Evolutionary conservation across 37 sponge, comb jelly and placozoan species (phyloP), one percentile per base, ranked within the genome.

Genomic region (Ianthella basta): DNA sequence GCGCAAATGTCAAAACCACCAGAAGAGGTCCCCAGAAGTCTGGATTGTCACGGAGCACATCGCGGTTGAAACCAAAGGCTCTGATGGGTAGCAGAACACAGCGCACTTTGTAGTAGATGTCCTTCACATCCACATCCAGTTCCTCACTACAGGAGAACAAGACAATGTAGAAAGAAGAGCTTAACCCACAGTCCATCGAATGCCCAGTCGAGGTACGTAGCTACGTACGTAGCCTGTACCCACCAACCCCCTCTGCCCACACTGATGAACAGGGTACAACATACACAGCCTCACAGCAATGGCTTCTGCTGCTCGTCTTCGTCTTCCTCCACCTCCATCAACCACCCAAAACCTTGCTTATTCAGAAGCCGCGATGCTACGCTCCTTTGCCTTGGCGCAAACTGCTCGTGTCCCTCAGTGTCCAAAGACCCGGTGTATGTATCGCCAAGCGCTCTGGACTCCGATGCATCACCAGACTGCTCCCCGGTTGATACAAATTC

Each of bases 21-120:
- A 96, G 80, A n/a, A 96, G 90, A 27, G 97, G 97, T 24, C 97
- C 97, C 97, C 97, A 96, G 73, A 96, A 96, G 78, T 96, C 97
- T 18, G 97, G 94, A 70, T 55, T 88, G 53, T 96, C 97, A 38
- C 92, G 82, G 32, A 96, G 41, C 56, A 91, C 86, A 25, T 80
- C 55, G 86, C 92, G 83, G 35, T 93, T 88, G 13, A 93, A 80
- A 6, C 88, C 90, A 3, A 90, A 80, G 12, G 80, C 89, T 4
- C 88, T 85, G 21, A 91, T 60, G 30, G 97, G 97, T 18, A 96
- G 44, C 66, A 96, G 56, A 16, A 96, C 94, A 83, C 94, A 93
- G 36, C 97, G 89, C 3, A 96, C 60, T 79, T 96, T 96, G 92
- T 93, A 91, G 85, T 88, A 93, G 27, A 96, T 96, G 64, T 96